Percentiles rank a stretch among this genome's conserved stretches.
Conservation (phyloP, 2,888 invertebrate genomes). For the Athalia cordata region DNA sequence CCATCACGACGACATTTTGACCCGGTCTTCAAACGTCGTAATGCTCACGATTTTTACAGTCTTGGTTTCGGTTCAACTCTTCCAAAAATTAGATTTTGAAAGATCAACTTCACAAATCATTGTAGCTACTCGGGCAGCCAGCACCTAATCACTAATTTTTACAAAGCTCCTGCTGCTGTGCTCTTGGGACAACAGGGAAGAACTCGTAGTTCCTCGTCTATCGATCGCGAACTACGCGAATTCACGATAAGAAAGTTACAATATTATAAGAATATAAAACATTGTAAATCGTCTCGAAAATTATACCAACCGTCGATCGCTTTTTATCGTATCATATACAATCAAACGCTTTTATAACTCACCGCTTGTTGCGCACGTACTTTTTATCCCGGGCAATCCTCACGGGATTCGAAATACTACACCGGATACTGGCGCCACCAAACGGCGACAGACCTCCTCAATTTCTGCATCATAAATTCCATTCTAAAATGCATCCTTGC, state of each 20-base stretch:
- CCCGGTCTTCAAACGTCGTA: neutral
- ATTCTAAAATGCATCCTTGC: too few relatives aligned
- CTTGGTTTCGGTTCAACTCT: conserved; percentile 4
- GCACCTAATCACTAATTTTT: conserved; percentile 14
- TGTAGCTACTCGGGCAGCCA: neutral
- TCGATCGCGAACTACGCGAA: conserved; percentile 55
- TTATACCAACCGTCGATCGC: conserved; percentile 40
- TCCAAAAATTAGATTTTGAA: conserved; percentile 5
- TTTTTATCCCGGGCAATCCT: too few relatives aligned
- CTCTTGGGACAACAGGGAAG: conserved; percentile 7
- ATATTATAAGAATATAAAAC: too few relatives aligned
- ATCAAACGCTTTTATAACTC: too few relatives aligned
- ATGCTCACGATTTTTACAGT: neutral
- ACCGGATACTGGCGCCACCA: too few relatives aligned
- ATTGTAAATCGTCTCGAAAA: too few relatives aligned
- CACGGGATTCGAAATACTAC: too few relatives aligned
- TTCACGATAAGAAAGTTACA: conserved; percentile 52
- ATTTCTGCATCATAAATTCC: too few relatives aligned
- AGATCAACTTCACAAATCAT: conserved; percentile 15
- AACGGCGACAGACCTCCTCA: too few relatives aligned
- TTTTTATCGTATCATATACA: too few relatives aligned
- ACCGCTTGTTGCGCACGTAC: too few relatives aligned
- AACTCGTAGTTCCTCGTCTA: conserved; percentile 52
- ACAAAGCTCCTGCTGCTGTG: conserved; percentile 47
- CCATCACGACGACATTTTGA: conserved; percentile 1